Evolutionary conservation across 2,797 vertebrate species (phyloP).

Genomic region (Etheostoma nigrum): DNA sequence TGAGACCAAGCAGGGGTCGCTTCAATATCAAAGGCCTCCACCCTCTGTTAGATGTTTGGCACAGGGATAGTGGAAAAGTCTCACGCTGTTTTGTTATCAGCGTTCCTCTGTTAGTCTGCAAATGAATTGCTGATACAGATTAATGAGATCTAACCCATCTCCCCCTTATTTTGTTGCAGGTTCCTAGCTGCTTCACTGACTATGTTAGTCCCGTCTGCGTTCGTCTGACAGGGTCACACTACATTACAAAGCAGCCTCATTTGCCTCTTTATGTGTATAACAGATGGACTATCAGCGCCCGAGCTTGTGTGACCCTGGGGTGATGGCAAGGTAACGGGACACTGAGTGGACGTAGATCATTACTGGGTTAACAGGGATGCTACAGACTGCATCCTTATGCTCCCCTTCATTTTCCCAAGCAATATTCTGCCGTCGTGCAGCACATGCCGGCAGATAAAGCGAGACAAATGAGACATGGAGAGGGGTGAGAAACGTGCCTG

Average conservation of each 20-base stretch:
- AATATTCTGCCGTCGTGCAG: slow-evolving; percentile 61
- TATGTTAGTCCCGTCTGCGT: slow-evolving; percentile 59
- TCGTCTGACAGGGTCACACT: slow-evolving; percentile 75
- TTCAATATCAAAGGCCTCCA: slow-evolving; percentile 76
- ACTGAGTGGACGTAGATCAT: slow-evolving; percentile 79
- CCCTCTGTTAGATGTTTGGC: slow-evolving; percentile 66
- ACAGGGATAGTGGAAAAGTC: slow-evolving; percentile 66
- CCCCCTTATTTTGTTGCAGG: slow-evolving; percentile 69
- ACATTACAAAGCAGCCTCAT: slow-evolving; percentile 80
- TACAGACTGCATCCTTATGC: slow-evolving; percentile 73
- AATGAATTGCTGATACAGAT: slow-evolving; percentile 81
- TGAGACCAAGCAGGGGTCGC: slow-evolving; percentile 71
- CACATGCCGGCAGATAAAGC: slow-evolving; percentile 66
- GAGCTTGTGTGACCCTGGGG: slow-evolving; percentile 76
- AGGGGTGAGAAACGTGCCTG: slow-evolving; percentile 63
- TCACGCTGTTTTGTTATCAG: slow-evolving; percentile 78
- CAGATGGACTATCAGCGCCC: slow-evolving; percentile 81
- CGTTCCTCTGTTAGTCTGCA: slow-evolving; percentile 74
- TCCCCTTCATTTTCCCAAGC: slow-evolving; percentile 73
- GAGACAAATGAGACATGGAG: slow-evolving; percentile 73
- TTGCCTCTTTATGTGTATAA: slow-evolving; percentile 81
- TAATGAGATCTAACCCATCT: slow-evolving; percentile 79
- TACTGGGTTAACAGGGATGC: slow-evolving; percentile 77
- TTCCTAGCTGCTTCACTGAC: slow-evolving; percentile 71
- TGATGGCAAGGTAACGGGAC: slow-evolving; percentile 77